Percentiles rank a stretch among this genome's conserved stretches.
These are phyloP conservation scores for Taeniopygia guttata DNA, from an alignment of 2,797 vertebrate genomes.

Conservation along the genomic window DNA sequence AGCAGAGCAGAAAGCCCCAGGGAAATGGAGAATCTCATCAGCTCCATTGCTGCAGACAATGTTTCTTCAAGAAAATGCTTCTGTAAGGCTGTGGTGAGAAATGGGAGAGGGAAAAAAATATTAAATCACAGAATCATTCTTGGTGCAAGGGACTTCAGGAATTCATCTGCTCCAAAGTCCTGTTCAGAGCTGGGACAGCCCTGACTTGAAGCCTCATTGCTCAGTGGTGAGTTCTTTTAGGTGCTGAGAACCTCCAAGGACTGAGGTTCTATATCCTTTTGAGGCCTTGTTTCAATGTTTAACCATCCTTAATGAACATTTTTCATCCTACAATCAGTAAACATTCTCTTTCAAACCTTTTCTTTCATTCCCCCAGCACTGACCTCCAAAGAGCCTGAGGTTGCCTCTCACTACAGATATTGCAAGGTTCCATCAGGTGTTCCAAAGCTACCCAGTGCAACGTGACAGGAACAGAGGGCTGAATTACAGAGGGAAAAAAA, in stretches of 20 bases:
- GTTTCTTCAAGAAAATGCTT: neutral
- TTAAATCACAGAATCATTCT: neutral
- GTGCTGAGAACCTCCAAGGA: neutral
- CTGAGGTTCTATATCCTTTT: neutral
- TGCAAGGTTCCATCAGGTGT: neutral
- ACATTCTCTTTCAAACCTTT: neutral
- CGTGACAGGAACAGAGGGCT: neutral
- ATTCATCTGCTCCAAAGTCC: neutral
- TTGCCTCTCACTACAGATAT: neutral
- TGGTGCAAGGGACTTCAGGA: neutral
- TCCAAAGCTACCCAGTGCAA: neutral
- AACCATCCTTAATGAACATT: neutral
- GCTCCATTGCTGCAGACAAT: neutral
- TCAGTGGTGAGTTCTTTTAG: neutral
- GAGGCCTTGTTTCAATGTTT: neutral
- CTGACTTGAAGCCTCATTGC: neutral
- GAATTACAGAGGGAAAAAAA: neutral
- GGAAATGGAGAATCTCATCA: neutral
- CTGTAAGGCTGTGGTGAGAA: neutral
- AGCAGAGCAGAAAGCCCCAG: neutral
- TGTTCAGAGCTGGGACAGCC: neutral
- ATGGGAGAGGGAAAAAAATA: accelerated
- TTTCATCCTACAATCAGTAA: neutral
- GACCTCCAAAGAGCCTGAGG: neutral
- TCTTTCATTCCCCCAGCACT: neutral